These are phyloP conservation scores for Archocentrus centrarchus DNA, from an alignment of 2,113 vertebrate genomes.

Conservation along the genomic window DNA sequence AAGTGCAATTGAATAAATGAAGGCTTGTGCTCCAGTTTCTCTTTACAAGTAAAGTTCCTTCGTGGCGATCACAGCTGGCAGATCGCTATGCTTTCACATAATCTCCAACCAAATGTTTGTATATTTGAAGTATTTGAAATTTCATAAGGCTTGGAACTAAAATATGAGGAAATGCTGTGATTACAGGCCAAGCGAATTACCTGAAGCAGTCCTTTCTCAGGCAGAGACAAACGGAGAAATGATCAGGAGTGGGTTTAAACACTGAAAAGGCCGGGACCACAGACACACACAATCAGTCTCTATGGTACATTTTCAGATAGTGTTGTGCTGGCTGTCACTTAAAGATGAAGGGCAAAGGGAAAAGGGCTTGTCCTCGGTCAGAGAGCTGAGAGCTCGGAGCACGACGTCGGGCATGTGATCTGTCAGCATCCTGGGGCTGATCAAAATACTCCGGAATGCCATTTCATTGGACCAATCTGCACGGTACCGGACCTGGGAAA, in stretches of 20 bases:
- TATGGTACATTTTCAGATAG: slow-evolving; percentile 61
- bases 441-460: slow-evolving; percentile 89
- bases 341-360: slow-evolving; percentile 81
- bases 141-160: background rate
- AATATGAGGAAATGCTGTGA: background rate
- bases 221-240: background rate
- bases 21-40: slow-evolving; percentile 19
- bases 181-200: background rate
- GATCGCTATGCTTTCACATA: background rate
- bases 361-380: slow-evolving; percentile 80
- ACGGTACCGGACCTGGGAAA: slow-evolving; percentile 83
- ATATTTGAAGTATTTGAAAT: background rate
- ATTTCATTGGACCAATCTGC: slow-evolving; percentile 87
- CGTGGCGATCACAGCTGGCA: background rate
- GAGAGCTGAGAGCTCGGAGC: slow-evolving; percentile 83
- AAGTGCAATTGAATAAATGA: slow-evolving; percentile 51
- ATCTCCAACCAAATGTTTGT: background rate
- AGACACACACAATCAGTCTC: background rate
- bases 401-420: slow-evolving; percentile 95
- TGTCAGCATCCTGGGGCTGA: slow-evolving; percentile 93
- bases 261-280: background rate
- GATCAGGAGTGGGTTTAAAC: background rate
- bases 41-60: slow-evolving; percentile 7
- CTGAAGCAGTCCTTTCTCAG: background rate
- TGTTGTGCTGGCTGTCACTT: slow-evolving; percentile 71